A percentile compares a stretch with the other conserved stretches of the same genome.
phyloP scores from a whole-genome alignment of 2,113 vertebrate genomes.

The Dinomys branickii region DNA sequence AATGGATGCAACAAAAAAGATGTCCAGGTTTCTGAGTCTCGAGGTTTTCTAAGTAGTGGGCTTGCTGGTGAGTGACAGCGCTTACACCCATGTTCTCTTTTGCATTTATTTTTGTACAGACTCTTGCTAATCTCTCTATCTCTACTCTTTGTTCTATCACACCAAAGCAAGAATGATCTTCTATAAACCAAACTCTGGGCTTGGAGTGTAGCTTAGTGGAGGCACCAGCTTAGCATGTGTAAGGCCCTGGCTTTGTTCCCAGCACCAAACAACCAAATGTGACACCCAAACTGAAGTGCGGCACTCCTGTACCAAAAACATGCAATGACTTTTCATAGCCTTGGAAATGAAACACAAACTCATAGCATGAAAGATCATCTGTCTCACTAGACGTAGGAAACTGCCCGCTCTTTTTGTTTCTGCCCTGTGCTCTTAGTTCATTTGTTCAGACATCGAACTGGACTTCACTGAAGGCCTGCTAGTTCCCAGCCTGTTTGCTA shows the following conservation, averaged over 20 bases:
- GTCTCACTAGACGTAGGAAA: neutral
- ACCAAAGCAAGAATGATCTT: neutral
- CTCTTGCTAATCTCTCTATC: neutral
- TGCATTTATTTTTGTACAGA: neutral
- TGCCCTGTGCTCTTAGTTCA: neutral
- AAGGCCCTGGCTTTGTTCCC: neutral
- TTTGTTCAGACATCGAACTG: neutral
- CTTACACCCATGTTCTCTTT: neutral
- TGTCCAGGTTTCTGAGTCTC: neutral
- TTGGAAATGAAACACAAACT: slow-evolving; percentile 18
- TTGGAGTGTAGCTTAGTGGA: neutral
- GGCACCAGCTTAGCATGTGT: neutral
- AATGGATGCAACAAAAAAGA: neutral
- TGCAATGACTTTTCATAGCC: neutral
- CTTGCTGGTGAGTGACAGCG: neutral
- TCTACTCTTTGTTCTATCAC: neutral
- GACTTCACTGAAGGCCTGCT: neutral
- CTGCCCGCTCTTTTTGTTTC: neutral
- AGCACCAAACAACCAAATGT: neutral
- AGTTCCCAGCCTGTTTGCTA: neutral
- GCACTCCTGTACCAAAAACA: neutral
- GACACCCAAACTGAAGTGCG: neutral
- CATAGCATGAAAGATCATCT: neutral
- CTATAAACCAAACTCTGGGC: neutral
- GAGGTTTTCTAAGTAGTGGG: neutral